A percentile compares a stretch with the other conserved stretches of the same genome.
These are phyloP conservation scores for Panagrolaimus sp. DNA, from an alignment of 1,140 invertebrate genomes.

Conservation along the genomic window DNA sequence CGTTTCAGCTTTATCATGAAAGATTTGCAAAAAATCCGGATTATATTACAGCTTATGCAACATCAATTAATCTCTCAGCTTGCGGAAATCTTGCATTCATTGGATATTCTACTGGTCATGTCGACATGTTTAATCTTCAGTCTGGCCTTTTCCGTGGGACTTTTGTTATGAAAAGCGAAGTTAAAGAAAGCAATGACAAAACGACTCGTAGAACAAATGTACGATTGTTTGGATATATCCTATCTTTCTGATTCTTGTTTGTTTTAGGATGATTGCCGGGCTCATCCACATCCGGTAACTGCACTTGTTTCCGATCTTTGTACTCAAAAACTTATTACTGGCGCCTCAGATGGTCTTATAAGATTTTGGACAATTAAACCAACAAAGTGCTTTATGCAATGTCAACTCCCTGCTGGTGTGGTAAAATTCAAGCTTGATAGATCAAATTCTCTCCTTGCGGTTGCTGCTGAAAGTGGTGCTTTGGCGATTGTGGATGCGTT, in stretches of 20 bases:
- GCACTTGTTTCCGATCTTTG: background rate
- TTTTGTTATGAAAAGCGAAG: background rate
- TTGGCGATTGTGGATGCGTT: constrained; percentile 77
- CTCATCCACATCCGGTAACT: background rate
- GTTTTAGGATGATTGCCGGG: background rate
- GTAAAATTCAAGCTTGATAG: constrained; percentile 24
- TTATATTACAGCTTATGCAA: constrained; percentile 53
- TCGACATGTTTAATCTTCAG: constrained; percentile 93
- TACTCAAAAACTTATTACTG: constrained; percentile 6
- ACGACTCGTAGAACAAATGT: background rate
- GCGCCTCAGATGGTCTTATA: background rate
- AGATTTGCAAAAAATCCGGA: constrained; percentile 60
- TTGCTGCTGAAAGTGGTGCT: constrained; percentile 76
- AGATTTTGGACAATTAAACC: background rate
- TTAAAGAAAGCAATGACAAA: background rate
- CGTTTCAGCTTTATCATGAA: constrained; percentile 57
- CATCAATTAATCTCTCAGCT: constrained; percentile 69
- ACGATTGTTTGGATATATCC: background rate
- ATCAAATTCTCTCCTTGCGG: constrained; percentile 69
- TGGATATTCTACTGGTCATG: constrained; percentile 83
- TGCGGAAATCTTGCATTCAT: constrained; percentile 88
- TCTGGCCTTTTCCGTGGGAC: constrained; percentile 67
- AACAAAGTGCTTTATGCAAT: background rate
- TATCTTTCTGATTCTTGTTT: background rate
- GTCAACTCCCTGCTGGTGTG: constrained; percentile 19